Base-by-base conservation (phyloP, 2,888 invertebrate genomes). In the Drosophila prolongata region DNA sequence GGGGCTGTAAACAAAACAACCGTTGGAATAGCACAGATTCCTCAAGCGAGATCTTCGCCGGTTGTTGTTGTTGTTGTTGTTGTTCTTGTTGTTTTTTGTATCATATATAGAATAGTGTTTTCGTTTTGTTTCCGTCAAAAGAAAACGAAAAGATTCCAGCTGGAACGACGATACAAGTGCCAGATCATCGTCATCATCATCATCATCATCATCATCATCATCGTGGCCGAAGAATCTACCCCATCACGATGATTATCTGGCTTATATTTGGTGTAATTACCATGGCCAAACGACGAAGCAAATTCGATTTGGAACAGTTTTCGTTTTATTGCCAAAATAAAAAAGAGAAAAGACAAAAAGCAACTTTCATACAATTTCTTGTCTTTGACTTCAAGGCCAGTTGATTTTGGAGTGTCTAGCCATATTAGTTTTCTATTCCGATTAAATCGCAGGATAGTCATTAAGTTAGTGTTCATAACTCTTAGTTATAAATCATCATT, bases 131-230 rank as follows among this genome's bases (percentile, higher is more conserved):
- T 34, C 34, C 8, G 42, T 58, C 55, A 53, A 83, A 80, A 83
- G 82, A 86, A 83, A 83, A 83, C 79, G 87, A 83, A 87, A 83
- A 83, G 78, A 78, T 81, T 87, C 81, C 72, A 81, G 72, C 65
- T 83, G 85, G 85, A 83, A 87, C 82, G 66, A 59, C 77, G 64
- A 50, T 24, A 67, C 76, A 77, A 79, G 76, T 79, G 79, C 80
- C 66, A 76, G 72, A 53, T 79, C 79, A 80, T 79, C 66, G 60
- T 61, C 57, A 54, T 42, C 62, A 46, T 54, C 53, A 61, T 19
- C 53, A 61, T 3, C 62, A 46, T 54, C 53, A 61, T 19, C 53
- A 61, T 3, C 19, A 19, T 68, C 46, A 35, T 47, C 35, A 55
- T 38, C 16, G 14, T 44, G 16, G 16, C 38, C n/a, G 6, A 19